Evolutionary conservation across 2,797 vertebrate species (phyloP), one percentile per base, ranked within the genome.

Genomic region (Esox masquinongy): DNA sequence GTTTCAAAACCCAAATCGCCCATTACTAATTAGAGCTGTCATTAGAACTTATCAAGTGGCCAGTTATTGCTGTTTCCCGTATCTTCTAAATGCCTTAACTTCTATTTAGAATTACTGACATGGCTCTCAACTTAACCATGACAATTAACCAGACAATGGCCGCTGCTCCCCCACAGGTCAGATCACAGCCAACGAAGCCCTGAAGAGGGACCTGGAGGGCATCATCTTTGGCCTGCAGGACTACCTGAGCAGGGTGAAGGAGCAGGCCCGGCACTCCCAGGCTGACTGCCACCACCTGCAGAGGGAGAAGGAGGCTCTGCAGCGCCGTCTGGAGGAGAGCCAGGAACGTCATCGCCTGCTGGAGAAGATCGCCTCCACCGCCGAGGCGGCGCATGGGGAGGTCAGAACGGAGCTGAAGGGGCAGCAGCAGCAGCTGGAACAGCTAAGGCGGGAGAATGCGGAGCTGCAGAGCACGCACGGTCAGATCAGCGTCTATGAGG

Each of bases 161-260:
- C 43, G 2, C 67, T 22, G 2, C 50, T 6, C 29, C 68, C 26
- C 53, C 69, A 5, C 88, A 99, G 97, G 96, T 90, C 97, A 97
- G 84, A 97, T 97, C 82, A 92, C 94, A 84, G 93, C 94, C 14
- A 98, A 98, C 19, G 96, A 98, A 84, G 93, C 93, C 6, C 89
- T 98, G 51, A 97, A 98, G 88, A 93, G 78, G 74, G 97, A 98
- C 78, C 84, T 98, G 79, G 94, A 97, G 90, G 93, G 93, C 8
- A 92, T 98, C 76, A 96, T 98, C 77, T 76, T 12, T 66, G 96
- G 97, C 5, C 90, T 99, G 29, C 96, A 97, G 82, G 94, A 96
- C n/a, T 96, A 98, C 74, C 90, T 99, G 84, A 85, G 90, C 66
- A 92, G 92, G 1, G 88, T 97, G 47, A 96, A 95, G 82, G 84